phyloP scores from a whole-genome alignment of 2,797 vertebrate genomes.

The Gymnoscopelus microlampas region DNA sequence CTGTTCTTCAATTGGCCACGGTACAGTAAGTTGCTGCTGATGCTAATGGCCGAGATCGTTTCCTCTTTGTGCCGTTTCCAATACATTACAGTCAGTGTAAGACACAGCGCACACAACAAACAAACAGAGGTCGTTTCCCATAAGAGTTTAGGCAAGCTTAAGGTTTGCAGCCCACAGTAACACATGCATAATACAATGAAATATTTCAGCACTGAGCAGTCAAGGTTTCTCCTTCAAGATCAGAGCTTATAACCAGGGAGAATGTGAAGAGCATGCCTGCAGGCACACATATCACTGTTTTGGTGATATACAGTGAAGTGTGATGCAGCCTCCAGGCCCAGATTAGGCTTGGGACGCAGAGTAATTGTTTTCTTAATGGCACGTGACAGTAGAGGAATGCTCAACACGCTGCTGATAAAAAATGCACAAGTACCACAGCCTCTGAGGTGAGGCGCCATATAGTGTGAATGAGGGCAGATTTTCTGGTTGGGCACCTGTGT shows the following conservation, averaged over 20 bases:
- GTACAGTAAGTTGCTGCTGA: background rate
- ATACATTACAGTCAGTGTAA: background rate
- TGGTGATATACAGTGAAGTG: conserved; percentile 37
- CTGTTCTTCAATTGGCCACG: background rate
- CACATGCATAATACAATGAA: conserved; percentile 10
- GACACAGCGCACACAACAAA: background rate
- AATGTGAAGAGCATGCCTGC: conserved; percentile 22
- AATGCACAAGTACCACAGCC: conserved; percentile 37
- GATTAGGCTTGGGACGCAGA: conserved; percentile 60
- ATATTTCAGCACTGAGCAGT: conserved; percentile 20
- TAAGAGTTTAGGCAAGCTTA: background rate
- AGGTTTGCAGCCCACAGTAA: conserved; percentile 11
- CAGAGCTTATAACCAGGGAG: conserved; percentile 41
- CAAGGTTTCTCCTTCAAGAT: conserved; percentile 20
- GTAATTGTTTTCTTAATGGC: conserved; percentile 75
- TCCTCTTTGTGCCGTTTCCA: conserved; percentile 11
- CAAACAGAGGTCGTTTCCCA: no score
- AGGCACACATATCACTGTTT: conserved; percentile 37
- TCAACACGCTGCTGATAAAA: conserved; percentile 53
- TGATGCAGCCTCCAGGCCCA: conserved; percentile 47
- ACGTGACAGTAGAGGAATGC: conserved; percentile 71
- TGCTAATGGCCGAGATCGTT: background rate
- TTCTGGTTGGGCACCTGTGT: conserved; percentile 56
- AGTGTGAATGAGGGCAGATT: conserved; percentile 53
- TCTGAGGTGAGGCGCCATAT: conserved; percentile 36